phyloP scores from a whole-genome alignment of 2,888 invertebrate genomes.

The Dromius quadrimaculatus region DNA sequence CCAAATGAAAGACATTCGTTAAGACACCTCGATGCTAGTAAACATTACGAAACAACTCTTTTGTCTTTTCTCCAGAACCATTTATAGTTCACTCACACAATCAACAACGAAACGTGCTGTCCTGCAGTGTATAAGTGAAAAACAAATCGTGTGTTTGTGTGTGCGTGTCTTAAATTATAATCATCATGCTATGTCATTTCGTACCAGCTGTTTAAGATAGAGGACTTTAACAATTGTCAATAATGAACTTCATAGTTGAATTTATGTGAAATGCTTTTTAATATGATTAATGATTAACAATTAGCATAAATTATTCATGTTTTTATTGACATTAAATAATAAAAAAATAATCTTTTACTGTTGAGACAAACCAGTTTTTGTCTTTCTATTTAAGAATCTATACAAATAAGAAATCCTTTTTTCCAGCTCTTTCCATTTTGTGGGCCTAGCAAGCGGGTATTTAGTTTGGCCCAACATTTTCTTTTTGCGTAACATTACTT shows the following conservation, averaged over 20 bases:
- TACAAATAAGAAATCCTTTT: conserved; percentile 82
- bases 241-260: conserved; percentile 42
- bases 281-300: conserved; percentile 46
- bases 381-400: conserved; percentile 83
- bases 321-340: conserved; percentile 45
- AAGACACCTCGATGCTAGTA: conserved; percentile 91
- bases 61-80: conserved; percentile 90
- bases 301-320: conserved; percentile 51
- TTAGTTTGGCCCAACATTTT: conserved; percentile 73
- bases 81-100: conserved; percentile 67
- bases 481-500: conserved; percentile 80
- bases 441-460: conserved; percentile 76
- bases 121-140: conserved; percentile 45
- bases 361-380: conserved; percentile 72
- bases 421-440: conserved; percentile 81
- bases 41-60: conserved; percentile 96
- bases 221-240: conserved; percentile 39
- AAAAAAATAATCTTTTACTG: conserved; percentile 46
- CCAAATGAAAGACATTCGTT: conserved; percentile 97
- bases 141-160: conserved; percentile 40
- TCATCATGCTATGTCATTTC: conserved; percentile 26
- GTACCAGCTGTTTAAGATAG: conserved; percentile 13
- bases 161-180: conserved; percentile 37
- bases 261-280: conserved; percentile 52
- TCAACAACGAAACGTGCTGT: conserved; percentile 34